Evolutionary conservation across 2,797 vertebrate genomes (phyloP).

Genomic region (Chelonia mydas): DNA sequence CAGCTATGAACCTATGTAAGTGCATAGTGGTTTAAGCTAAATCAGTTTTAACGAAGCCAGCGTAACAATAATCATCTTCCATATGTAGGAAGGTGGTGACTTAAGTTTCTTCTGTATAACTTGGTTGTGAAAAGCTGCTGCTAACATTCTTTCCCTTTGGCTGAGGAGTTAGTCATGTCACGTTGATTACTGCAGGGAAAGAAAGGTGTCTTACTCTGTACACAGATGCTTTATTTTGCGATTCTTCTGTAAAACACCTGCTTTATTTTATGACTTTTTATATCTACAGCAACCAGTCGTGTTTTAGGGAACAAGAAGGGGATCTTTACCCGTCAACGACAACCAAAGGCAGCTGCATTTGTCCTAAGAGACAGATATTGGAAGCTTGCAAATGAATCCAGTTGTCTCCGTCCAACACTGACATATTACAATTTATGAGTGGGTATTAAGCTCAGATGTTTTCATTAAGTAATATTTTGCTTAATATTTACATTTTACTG

Average conservation of each 20-base stretch:
- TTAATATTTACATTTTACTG: constrained; percentile 25
- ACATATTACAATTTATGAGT: constrained; percentile 37
- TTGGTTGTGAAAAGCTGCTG: not conserved
- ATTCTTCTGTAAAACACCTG: not conserved
- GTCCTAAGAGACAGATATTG: constrained; percentile 93
- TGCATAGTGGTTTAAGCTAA: not conserved
- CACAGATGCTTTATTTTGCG: not conserved
- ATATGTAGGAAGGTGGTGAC: not conserved
- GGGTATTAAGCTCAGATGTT: not conserved
- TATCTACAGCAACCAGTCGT: constrained; percentile 81
- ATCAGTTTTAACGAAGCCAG: not conserved
- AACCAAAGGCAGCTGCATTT: constrained; percentile 93
- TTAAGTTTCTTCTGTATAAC: not conserved
- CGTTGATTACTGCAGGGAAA: not conserved
- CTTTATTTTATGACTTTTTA: constrained; percentile 13
- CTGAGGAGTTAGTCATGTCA: not conserved
- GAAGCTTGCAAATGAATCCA: constrained; percentile 91
- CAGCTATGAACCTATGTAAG: not conserved
- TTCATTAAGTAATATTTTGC: constrained; percentile 43
- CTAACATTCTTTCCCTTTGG: not conserved
- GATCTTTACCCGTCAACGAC: constrained; percentile 93
- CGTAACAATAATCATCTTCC: not conserved
- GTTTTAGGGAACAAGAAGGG: constrained; percentile 95
- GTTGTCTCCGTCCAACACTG: constrained; percentile 76
- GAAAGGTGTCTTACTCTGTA: too few species aligned